Percentiles rank a stretch among this genome's conserved stretches.
Evolutionary conservation across 1,140 invertebrate species (phyloP).

Genomic region (Zaprionus inermis): DNA sequence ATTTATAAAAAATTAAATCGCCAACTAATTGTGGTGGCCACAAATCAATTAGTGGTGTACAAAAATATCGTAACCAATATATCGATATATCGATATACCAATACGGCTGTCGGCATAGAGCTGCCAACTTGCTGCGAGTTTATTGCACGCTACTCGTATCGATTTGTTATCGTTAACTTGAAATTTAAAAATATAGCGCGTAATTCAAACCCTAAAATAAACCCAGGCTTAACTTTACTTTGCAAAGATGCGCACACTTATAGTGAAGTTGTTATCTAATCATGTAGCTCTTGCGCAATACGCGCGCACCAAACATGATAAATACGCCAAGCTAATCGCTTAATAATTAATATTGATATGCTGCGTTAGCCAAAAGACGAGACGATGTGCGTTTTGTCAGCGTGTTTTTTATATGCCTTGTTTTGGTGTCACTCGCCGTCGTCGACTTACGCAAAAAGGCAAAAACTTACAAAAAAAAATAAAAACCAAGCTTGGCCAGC

Average conservation of each 20-base stretch:
- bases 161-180: background rate
- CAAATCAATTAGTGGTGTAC: slow-evolving; percentile 30
- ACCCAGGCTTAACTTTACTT: background rate
- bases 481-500: slow-evolving; percentile 48
- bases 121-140: slow-evolving; percentile 26
- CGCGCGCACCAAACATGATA: slow-evolving; percentile 9
- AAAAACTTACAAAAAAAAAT: slow-evolving; percentile 35
- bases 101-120: background rate
- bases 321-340: slow-evolving; percentile 29
- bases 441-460: slow-evolving; percentile 62
- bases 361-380: slow-evolving; percentile 36
- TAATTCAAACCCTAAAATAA: slow-evolving; percentile 6
- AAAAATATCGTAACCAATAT: background rate
- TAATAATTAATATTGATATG: slow-evolving; percentile 48
- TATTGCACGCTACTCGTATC: no score
- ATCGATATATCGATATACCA: background rate
- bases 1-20: slow-evolving; percentile 25
- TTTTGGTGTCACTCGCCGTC: slow-evolving; percentile 27
- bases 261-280: slow-evolving; percentile 6
- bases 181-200: background rate
- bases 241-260: background rate
- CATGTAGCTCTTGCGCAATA: slow-evolving; percentile 14
- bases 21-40: slow-evolving; percentile 31
- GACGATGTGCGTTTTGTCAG: slow-evolving; percentile 24
- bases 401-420: slow-evolving; percentile 6